A percentile compares a stretch with the other conserved stretches of the same genome.
These are phyloP conservation scores for Callionymus lyra DNA, from an alignment of 2,113 vertebrate genomes.

Conservation along the genomic window DNA sequence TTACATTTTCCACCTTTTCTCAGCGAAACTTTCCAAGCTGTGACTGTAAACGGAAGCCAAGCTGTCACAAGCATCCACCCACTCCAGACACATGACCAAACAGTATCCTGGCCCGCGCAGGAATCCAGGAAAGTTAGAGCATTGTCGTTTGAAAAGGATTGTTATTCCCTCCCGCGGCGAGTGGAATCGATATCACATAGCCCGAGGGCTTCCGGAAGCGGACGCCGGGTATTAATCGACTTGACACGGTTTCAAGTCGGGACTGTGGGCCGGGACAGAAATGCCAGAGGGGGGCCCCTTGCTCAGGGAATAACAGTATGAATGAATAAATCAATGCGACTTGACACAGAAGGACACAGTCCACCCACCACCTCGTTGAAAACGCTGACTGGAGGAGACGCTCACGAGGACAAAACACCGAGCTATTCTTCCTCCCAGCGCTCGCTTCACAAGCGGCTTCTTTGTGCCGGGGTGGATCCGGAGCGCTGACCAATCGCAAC, in stretches of 20 bases:
- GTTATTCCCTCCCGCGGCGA: background rate
- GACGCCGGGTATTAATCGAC: conserved; percentile 23
- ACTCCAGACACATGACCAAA: conserved; percentile 12
- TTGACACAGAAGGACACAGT: conserved; percentile 43
- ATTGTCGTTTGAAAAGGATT: background rate
- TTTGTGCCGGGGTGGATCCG: conserved; percentile 37
- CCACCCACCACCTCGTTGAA: conserved; percentile 42
- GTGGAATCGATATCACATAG: conserved; percentile 14
- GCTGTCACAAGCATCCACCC: conserved; percentile 15
- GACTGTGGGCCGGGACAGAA: conserved; percentile 42
- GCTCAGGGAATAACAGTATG: conserved; percentile 35
- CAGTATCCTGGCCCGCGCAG: conserved; percentile 6
- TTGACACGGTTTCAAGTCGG: conserved; percentile 33
- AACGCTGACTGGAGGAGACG: conserved; percentile 32
- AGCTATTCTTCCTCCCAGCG: conserved; percentile 37
- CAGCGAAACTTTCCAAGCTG: background rate
- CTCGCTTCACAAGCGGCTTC: conserved; percentile 28
- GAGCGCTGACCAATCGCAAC: conserved; percentile 11
- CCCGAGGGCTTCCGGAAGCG: conserved; percentile 24
- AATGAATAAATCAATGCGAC: conserved; percentile 56
- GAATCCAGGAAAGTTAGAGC: background rate
- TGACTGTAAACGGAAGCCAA: background rate
- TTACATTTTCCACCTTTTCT: background rate
- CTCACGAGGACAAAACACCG: conserved; percentile 37
- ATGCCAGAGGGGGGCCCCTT: conserved; percentile 40